Base-by-base conservation (phyloP, 92 coral and sea anemone genomes). In the Siderastrea radians region DNA sequence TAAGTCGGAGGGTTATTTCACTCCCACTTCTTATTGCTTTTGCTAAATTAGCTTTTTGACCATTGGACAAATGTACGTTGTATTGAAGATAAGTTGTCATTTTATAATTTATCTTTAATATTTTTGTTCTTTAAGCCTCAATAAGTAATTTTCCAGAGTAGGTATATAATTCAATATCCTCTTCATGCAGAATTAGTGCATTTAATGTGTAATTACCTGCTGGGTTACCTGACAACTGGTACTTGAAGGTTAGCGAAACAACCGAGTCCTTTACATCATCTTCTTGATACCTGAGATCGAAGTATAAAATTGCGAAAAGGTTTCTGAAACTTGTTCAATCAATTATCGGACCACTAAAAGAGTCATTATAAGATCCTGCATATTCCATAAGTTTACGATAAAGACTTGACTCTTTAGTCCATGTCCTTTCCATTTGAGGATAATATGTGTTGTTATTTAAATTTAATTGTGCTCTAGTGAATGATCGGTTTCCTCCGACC, bases 61-160 rank as follows among this genome's bases (percentile, higher is more conserved):
- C 38, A 26, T 26, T 26, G 38, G 38, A 26, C 0, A 26, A 26
- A 26, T 26, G 0, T 26, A 26, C 38, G 38, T 26, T 26, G 38
- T 26, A 26, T 0, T 26, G 38, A 26, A 26, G 38, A 26, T 26
- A 26, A 26, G 38, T 26, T 26, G 38, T 26, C 38, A 26, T 26
- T 26, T 26, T 26, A 26, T 26, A 26, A 26, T 26, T 26, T 26
- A 26, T 26, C 38, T 26, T 26, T 26, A 0, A 26, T 26, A 1
- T 53, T 53, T 53, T 53, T 53, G 68, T 66, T 26, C 0, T 26
- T 26, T 26, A 26, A 67, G 46, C 75, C 15, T 74, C 19, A 14
- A 68, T 19, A 17, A 82, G 51, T 16, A 82, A 47, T 46, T 82
- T 82, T 12, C 80, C 86, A n/a, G 43, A 1, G 14, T 16, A 49